Base-by-base conservation (phyloP, 2,113 vertebrate species). In the Syrrhaptes paradoxus region DNA sequence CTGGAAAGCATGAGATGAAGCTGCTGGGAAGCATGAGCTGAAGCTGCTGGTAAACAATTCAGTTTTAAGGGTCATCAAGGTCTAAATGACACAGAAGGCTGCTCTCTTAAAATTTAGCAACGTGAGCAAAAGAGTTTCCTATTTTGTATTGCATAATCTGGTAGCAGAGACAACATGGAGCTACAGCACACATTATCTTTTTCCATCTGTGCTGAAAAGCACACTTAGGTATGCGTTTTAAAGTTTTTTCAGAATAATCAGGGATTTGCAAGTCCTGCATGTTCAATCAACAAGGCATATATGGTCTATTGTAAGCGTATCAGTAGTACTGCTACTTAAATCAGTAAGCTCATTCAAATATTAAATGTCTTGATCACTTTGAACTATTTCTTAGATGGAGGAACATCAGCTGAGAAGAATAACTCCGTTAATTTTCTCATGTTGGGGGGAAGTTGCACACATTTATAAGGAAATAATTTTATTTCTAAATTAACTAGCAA, bases 401-500 rank as follows among this genome's bases (percentile, higher is more conserved):
- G 26, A 67, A 17, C 11, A 48, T 77, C n/a, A 71, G 36, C 36
- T 79, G 17, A 36, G 71, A 67, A 46, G 71, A 67, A 46, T 7
- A 67, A 21, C 22, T 90, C 4, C 13, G 7, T 10, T 68, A 19
- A 34, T 51, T 79, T 85, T 46, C 21, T 57, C 11, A 2, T 58
- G 21, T 57, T 76, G 18, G 20, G n/a, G 51, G 32, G 58, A 72
- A 46, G 9, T 45, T 81, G 19, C n/a, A 59, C 5, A 5, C 3
- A 9, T 41, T 17, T 29, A 84, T 87, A 86, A 87, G 79, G 58
- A 92, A 83, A 95, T 55, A 67, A 38, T 88, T 97, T 95, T 88
- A 76, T 92, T 97, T 93, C 61, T 89, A 58, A 94, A 91, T 90
- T 91, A 97, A 94, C 78, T 68, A 93, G 65, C 19, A 94, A 88